Base-by-base conservation (phyloP, 1,140 invertebrate genomes). In the Sminthurides bifidus region DNA sequence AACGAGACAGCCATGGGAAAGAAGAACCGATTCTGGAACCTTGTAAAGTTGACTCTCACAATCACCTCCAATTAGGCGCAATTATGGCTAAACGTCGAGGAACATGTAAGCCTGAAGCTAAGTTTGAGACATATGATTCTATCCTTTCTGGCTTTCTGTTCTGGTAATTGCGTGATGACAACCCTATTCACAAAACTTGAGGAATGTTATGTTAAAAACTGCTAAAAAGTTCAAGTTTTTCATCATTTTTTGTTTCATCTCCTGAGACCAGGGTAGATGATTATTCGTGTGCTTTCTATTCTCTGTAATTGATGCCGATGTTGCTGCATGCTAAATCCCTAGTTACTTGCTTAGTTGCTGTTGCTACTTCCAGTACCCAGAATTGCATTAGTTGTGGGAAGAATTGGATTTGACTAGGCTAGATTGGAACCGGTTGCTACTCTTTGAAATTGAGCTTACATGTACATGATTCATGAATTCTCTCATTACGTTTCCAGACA, bases 401-500 rank as follows among this genome's bases (percentile, higher is more conserved):
- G n/a, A 35, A 35, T 10, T 35, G 33, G n/a, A 35, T 35, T 35
- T 35, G 8, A n/a, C 33, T 35, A n/a, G n/a, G n/a, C n/a, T n/a
- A n/a, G n/a, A n/a, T n/a, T n/a, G n/a, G n/a, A n/a, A n/a, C n/a
- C n/a, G n/a, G n/a, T n/a, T n/a, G n/a, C n/a, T n/a, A n/a, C n/a
- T 35, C n/a, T 35, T 35, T 35, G 33, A 35, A 35, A 35, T 35
- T 35, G 8, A 10, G 33, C 33, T n/a, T n/a, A 10, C 33, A 8
- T n/a, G n/a, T 10, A 35, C 8, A 10, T 35, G 33, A 10, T 8
- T 10, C 33, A 35, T 10, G n/a, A 10, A 35, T n/a, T 48, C 6
- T 14, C 19, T 8, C 52, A 50, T 15, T 44, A 67, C 56, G 67
- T 61, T 76, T 76, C 45, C 74, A 92, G 88, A 92, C 77, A 82